Conservation (phyloP, 2,113 vertebrate genomes). For the Mugil cephalus region DNA sequence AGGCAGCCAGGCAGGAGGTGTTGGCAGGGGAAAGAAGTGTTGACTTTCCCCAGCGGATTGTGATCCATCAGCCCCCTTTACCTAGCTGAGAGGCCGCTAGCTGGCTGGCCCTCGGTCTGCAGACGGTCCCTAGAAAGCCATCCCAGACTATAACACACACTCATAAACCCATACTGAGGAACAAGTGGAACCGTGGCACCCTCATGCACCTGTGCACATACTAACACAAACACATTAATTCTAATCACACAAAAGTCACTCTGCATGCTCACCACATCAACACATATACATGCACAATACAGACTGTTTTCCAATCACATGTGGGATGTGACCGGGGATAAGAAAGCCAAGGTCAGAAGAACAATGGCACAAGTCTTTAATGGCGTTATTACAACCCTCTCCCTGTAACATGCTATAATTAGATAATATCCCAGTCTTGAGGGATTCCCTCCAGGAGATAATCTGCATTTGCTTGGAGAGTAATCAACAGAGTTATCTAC, state of each 20-base stretch:
- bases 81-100: constrained; percentile 48
- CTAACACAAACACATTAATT: constrained; percentile 44
- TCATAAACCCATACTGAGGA: constrained; percentile 34
- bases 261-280: constrained; percentile 9
- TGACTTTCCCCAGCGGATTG: constrained; percentile 58
- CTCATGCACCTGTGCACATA: background rate
- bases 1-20: constrained; percentile 57
- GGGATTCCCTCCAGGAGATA: constrained; percentile 48
- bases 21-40: constrained; percentile 67
- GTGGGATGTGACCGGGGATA: background rate
- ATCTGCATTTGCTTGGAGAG: constrained; percentile 35
- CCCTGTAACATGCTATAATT: constrained; percentile 63
- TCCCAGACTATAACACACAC: constrained; percentile 19
- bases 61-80: constrained; percentile 65
- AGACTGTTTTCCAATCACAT: background rate
- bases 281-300: background rate
- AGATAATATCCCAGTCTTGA: constrained; percentile 58
- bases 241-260: constrained; percentile 39
- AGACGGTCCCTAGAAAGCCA: constrained; percentile 12
- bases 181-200: constrained; percentile 18
- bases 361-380: constrained; percentile 42
- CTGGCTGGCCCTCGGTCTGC: constrained; percentile 26
- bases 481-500: constrained; percentile 67
- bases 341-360: background rate
- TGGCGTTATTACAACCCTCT: constrained; percentile 53